Base-by-base conservation (phyloP, 2,113 vertebrate species). In the Mustela lutreola region DNA sequence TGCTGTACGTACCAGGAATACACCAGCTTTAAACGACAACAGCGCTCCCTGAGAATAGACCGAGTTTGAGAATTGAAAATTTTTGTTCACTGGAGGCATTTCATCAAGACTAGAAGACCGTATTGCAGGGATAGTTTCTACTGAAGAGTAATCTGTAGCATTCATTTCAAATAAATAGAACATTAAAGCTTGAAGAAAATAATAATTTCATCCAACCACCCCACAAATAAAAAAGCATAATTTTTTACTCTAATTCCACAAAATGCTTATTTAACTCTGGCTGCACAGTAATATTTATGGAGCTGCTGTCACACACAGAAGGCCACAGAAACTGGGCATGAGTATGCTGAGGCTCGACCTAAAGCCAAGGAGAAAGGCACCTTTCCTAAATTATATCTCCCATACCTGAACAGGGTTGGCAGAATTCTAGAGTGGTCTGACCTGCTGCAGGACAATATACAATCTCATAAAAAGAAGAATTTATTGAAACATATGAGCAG, bases 171-270 rank as follows among this genome's bases (percentile, higher is more conserved):
- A 87, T 73, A 67, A 84, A 75, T 12, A 93, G 9, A 45, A 56
- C 56, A 84, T n/a, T 87, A 75, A 92, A 84, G 18, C 36, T 80
- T 91, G 36, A 88, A 89, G 56, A 50, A 97, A 94, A 85, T 79
- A 87, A 76, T 80, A 11, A 78, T 81, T 84, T 94, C 53, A 71
- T 70, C 53, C 12, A 85, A 56, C 12, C 31, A 87, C 4, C 4
- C 18, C 18, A 65, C 53, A 28, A 85, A 45, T 91, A 22, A 88
- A 45, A 71, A 50, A 94, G n/a, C 22, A 58, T n/a, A 63, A 56
- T 88, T 88, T 84, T 42, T 11, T 62, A 24, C 65, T 83, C 7
- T n/a, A 71, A 71, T 91, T 93, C 63, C 62, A 48, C 56, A 63
- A 93, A 95, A 39, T 63, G 31, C 21, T 88, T 75, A 28, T 85